phyloP scores from a whole-genome alignment of 2,888 invertebrate genomes.

The Unio delphinus region DNA sequence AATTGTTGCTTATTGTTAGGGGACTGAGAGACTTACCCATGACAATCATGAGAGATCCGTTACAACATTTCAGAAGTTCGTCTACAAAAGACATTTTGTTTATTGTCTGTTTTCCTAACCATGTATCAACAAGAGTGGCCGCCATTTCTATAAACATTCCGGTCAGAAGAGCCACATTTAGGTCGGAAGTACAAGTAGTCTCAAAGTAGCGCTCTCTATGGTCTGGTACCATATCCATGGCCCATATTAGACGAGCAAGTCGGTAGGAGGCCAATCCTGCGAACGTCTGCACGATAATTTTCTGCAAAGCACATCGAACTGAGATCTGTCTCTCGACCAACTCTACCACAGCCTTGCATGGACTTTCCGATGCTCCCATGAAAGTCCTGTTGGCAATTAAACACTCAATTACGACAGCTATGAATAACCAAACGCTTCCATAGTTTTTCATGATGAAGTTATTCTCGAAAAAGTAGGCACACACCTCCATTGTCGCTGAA shows the following conservation, averaged over 20 bases:
- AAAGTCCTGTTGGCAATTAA: slow-evolving; percentile 58
- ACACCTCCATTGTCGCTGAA: slow-evolving; percentile 59
- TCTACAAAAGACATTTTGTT: slow-evolving; percentile 41
- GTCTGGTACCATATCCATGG: slow-evolving; percentile 60
- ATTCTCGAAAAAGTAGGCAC: slow-evolving; percentile 65
- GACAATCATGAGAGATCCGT: slow-evolving; percentile 59
- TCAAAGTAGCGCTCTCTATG: slow-evolving; percentile 56
- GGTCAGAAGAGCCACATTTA: slow-evolving; percentile 49
- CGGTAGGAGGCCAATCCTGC: slow-evolving; percentile 60
- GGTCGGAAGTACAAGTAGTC: slow-evolving; percentile 53
- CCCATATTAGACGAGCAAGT: slow-evolving; percentile 58
- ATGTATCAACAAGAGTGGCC: slow-evolving; percentile 57
- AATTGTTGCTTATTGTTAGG: no score
- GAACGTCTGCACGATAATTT: slow-evolving; percentile 49
- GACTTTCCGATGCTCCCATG: slow-evolving; percentile 61
- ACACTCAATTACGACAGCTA: slow-evolving; percentile 54
- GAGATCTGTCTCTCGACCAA: slow-evolving; percentile 39
- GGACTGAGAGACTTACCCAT: slow-evolving; percentile 40
- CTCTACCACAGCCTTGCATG: slow-evolving; percentile 53
- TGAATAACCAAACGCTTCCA: slow-evolving; percentile 53
- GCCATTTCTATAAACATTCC: slow-evolving; percentile 56
- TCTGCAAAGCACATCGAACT: slow-evolving; percentile 29
- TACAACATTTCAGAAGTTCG: slow-evolving; percentile 54
- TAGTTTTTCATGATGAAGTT: slow-evolving; percentile 61
- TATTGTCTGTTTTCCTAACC: slow-evolving; percentile 57